Base-by-base conservation (phyloP, 2,888 invertebrate species). In the Cryptosula pallasiana region DNA sequence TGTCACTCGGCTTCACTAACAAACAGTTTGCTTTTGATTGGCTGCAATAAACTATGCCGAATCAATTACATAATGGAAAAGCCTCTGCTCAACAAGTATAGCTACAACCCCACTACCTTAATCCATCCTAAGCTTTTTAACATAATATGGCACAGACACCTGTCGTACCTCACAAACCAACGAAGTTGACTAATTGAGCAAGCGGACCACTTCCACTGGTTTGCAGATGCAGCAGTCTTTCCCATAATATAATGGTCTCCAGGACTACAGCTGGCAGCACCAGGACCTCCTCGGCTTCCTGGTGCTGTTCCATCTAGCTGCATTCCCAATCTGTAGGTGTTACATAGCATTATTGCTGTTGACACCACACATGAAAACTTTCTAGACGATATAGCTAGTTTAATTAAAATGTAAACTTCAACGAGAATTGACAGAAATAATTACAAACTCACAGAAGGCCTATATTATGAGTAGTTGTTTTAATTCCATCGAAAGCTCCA, bases 11-110 rank as follows among this genome's bases (percentile, higher is more conserved):
- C 32, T 32, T 63, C 16, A 16, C 3, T 2, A 32, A 5, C 2
- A 63, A 32, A n/a, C 63, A 63, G 63, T 32, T 63, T 27, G 63
- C 63, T n/a, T 63, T 2, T 29, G 63, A 25, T 63, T 63, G 63
- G 9, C 63, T 63, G 16, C n/a, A n/a, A n/a, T n/a, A n/a, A n/a
- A n/a, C n/a, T n/a, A n/a, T n/a, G n/a, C n/a, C n/a, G n/a, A n/a
- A n/a, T n/a, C n/a, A n/a, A n/a, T n/a, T n/a, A n/a, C n/a, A n/a
- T n/a, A n/a, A n/a, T n/a, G n/a, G n/a, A n/a, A n/a, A n/a, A n/a
- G n/a, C n/a, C n/a, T n/a, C n/a, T n/a, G n/a, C n/a, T n/a, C n/a
- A n/a, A n/a, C n/a, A n/a, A n/a, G n/a, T n/a, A n/a, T n/a, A n/a
- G n/a, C n/a, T n/a, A n/a, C n/a, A n/a, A n/a, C n/a, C n/a, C n/a